phyloP scores from a whole-genome alignment of 2,113 vertebrate genomes.

The Sinocyclocheilus maitianheensis region DNA sequence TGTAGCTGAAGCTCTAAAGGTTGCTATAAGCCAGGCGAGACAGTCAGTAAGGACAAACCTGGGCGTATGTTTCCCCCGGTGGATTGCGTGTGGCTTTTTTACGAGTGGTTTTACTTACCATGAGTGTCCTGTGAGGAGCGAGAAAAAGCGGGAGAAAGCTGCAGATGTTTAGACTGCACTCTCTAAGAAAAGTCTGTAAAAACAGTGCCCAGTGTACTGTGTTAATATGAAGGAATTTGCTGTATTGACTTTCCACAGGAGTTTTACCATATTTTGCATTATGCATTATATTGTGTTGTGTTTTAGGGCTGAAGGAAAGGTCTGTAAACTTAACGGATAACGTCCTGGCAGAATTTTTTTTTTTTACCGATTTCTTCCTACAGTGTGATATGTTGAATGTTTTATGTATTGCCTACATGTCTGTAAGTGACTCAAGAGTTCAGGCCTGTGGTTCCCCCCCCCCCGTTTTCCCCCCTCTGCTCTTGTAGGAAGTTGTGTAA shows the following conservation, averaged over 20 bases:
- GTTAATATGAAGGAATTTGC: not conserved
- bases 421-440: not conserved
- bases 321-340: not conserved
- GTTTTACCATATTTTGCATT: not conserved
- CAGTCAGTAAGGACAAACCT: conserved; percentile 42
- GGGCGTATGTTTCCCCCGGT: conserved; percentile 6
- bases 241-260: not conserved
- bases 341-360: too few relatives aligned
- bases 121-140: not conserved
- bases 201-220: not conserved
- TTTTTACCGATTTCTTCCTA: too few relatives aligned
- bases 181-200: not conserved
- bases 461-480: not conserved
- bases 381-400: not conserved
- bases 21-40: conserved; percentile 30
- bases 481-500: conserved; percentile 18
- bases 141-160: conserved; percentile 1
- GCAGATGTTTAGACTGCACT: not conserved
- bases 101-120: not conserved
- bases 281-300: not conserved
- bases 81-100: conserved; percentile 1
- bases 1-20: conserved; percentile 10
- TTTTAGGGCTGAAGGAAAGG: not conserved
- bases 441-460: not conserved
- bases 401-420: not conserved